phyloP scores from a whole-genome alignment of 2,888 invertebrate species.

The Agrotis clavis region DNA sequence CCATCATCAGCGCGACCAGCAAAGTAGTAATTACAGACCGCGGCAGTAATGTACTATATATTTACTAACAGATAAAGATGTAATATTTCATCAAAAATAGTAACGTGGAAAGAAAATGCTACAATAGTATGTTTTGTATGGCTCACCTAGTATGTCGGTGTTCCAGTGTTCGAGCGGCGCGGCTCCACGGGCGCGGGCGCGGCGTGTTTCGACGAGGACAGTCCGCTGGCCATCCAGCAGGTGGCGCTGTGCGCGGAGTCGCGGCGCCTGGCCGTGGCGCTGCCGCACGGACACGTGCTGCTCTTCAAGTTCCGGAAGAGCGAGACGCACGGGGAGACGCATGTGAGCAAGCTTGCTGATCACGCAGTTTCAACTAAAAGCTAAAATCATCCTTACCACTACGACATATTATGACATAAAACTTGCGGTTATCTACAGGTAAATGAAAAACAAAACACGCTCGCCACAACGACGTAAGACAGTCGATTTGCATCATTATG shows the following conservation, averaged over 20 bases:
- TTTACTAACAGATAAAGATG: not conserved
- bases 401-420: too few relatives aligned
- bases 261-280: constrained; percentile 95
- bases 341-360: constrained; percentile 85
- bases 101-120: not conserved
- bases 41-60: too few relatives aligned
- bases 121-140: too few relatives aligned
- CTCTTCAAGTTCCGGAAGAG: constrained; percentile 98
- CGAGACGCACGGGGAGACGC: constrained; percentile 96
- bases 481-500: too few relatives aligned
- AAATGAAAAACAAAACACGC: too few relatives aligned
- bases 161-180: constrained; percentile 84
- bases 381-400: too few relatives aligned
- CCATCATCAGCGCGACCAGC: too few relatives aligned
- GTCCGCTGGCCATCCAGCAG: constrained; percentile 97
- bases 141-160: not conserved
- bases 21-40: too few relatives aligned
- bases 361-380: too few relatives aligned
- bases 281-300: constrained; percentile 98
- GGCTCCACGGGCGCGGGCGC: constrained; percentile 35
- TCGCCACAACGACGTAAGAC: too few relatives aligned
- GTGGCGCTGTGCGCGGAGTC: constrained; percentile 98
- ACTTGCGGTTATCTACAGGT: too few relatives aligned
- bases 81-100: not conserved
- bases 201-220: constrained; percentile 92